phyloP scores from a whole-genome alignment of 2,888 invertebrate species.

The Pteria penguin region DNA sequence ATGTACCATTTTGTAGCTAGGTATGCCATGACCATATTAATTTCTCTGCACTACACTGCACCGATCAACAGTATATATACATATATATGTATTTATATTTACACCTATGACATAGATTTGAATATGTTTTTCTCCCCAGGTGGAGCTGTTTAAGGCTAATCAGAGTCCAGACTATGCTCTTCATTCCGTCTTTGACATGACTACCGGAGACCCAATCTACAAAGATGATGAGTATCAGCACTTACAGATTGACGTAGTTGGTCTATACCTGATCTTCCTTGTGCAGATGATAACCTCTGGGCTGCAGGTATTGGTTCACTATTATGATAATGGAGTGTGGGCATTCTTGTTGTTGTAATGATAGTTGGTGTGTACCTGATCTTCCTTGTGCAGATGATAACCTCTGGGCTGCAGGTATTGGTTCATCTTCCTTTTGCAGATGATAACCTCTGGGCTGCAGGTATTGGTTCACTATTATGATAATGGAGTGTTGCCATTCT shows the following conservation, averaged over 20 bases:
- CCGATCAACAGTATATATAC: too few species aligned
- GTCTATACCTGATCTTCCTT: constrained; percentile 94
- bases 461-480: constrained; percentile 68
- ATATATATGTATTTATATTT: too few species aligned
- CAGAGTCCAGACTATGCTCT: constrained; percentile 94
- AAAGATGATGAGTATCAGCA: constrained; percentile 94
- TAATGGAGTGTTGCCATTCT: neutral
- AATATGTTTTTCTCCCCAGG: constrained; percentile 80
- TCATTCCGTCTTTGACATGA: constrained; percentile 96
- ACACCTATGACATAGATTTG: too few species aligned
- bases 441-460: constrained; percentile 97
- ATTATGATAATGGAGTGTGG: neutral
- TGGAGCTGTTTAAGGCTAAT: constrained; percentile 94
- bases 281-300: constrained; percentile 99
- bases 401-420: too few species aligned
- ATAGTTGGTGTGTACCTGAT: too few species aligned
- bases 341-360: neutral
- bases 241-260: constrained; percentile 96
- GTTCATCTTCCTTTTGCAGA: constrained; percentile 97
- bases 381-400: neutral
- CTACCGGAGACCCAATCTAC: constrained; percentile 90
- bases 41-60: too few species aligned
- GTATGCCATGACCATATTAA: too few species aligned
- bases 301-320: constrained; percentile 85
- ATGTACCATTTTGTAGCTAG: too few species aligned